Evolutionary conservation across 2,888 invertebrate species (phyloP).

Genomic region (Pristionchus exspectatus): DNA sequence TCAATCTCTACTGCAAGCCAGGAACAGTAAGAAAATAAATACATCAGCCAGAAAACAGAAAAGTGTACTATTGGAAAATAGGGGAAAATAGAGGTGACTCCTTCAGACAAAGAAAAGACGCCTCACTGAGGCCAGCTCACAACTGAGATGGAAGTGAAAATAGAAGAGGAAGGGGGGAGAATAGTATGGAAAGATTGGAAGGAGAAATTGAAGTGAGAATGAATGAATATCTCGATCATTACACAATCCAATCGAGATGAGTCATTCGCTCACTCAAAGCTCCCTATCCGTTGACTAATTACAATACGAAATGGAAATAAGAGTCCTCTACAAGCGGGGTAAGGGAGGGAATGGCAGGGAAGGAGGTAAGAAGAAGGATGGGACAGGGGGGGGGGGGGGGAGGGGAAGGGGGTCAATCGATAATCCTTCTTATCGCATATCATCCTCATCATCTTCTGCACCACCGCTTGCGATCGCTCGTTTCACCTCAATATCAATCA

Average conservation of each 20-base stretch:
- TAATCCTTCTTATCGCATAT: slow-evolving; percentile 38
- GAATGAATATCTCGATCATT: neutral
- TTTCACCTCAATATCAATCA: slow-evolving; percentile 58
- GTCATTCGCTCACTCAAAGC: neutral
- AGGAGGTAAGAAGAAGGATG: neutral
- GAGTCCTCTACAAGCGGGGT: neutral
- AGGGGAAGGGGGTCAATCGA: neutral
- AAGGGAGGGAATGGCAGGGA: slow-evolving; percentile 6
- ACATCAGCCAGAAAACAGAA: neutral
- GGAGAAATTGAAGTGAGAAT: neutral
- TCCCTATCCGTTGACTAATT: neutral
- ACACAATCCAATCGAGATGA: neutral
- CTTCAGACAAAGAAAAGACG: neutral
- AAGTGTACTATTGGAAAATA: neutral
- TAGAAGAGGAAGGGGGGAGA: neutral
- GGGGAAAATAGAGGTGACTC: neutral
- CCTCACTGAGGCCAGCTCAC: slow-evolving; percentile 5
- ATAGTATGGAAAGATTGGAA: slow-evolving; percentile 7
- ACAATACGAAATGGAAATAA: neutral
- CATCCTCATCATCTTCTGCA: slow-evolving; percentile 60
- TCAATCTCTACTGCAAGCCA: slow-evolving; percentile 28
- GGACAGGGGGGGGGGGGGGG: neutral
- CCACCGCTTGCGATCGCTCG: slow-evolving; percentile 61
- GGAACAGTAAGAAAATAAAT: neutral
- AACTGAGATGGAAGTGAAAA: slow-evolving; percentile 13